Conservation (phyloP, 1,140 invertebrate species). For the Zaprionus camerounensis region DNA sequence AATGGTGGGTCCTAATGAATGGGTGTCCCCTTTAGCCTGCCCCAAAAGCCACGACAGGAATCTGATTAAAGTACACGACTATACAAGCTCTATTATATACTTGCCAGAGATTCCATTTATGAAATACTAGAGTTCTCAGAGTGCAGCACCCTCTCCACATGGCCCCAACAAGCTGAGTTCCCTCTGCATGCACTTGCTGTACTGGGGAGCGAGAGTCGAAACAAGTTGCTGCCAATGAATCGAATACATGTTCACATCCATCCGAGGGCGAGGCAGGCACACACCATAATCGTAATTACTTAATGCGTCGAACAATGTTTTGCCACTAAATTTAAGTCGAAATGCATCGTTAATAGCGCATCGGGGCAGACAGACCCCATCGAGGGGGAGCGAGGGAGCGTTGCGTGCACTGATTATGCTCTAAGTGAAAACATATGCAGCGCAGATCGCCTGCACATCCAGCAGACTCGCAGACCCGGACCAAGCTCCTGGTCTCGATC, state of each 20-base stretch:
- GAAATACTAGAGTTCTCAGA: not conserved
- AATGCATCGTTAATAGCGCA: conserved; percentile 53
- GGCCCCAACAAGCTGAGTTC: conserved; percentile 2
- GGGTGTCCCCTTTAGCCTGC: not conserved
- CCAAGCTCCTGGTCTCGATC: not conserved
- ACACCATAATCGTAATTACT: conserved; percentile 45
- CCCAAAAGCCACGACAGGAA: not conserved
- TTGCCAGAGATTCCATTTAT: not conserved
- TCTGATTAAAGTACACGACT: not conserved
- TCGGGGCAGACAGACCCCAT: not conserved
- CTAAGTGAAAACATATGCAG: conserved; percentile 71
- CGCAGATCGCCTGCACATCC: conserved; percentile 29
- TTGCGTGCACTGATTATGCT: conserved; percentile 48
- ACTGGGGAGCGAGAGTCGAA: not conserved
- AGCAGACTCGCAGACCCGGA: too few species aligned
- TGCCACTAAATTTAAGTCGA: conserved; percentile 62
- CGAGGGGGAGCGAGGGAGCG: not conserved
- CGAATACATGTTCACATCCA: conserved; percentile 39
- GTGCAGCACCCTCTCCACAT: conserved; percentile 1
- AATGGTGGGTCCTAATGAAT: not conserved
- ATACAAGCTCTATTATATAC: not conserved
- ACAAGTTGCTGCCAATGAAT: conserved; percentile 45
- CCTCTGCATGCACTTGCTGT: conserved; percentile 13
- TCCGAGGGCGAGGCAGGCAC: conserved; percentile 18
- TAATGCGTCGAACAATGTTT: conserved; percentile 57